Conservation (phyloP, 1,140 invertebrate species). For the Goniozus legneri region DNA sequence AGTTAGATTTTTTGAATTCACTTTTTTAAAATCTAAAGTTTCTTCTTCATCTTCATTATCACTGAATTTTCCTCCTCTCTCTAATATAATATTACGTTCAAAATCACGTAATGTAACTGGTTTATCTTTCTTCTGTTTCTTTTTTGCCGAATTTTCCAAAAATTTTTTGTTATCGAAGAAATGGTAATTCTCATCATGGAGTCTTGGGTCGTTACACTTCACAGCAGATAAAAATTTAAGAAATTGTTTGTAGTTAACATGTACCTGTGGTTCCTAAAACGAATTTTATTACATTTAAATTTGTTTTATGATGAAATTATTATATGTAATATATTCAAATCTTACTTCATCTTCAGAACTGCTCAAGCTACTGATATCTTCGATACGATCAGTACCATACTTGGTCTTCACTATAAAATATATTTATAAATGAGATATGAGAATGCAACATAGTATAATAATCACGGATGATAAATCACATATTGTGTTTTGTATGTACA, state of each 20-base stretch:
- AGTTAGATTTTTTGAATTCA: slow-evolving; percentile 44
- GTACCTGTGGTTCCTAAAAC: no score
- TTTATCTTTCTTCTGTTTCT: slow-evolving; percentile 55
- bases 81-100: slow-evolving; percentile 72
- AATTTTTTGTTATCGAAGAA: slow-evolving; percentile 75
- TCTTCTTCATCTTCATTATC: slow-evolving; percentile 54
- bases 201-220: slow-evolving; percentile 84
- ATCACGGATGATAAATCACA: slow-evolving; percentile 8
- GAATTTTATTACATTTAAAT: no score
- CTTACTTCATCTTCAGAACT: slow-evolving; percentile 64
- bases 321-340: no score
- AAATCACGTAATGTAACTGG: slow-evolving; percentile 75
- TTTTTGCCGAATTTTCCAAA: slow-evolving; percentile 33
- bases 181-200: slow-evolving; percentile 73
- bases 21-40: slow-evolving; percentile 10
- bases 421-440: slow-evolving; percentile 15
- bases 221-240: slow-evolving; percentile 79
- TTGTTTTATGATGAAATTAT: no score
- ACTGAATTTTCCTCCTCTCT: slow-evolving; percentile 63
- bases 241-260: slow-evolving; percentile 85
- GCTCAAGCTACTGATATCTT: slow-evolving; percentile 45
- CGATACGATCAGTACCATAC: slow-evolving; percentile 60
- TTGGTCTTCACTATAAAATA: slow-evolving; percentile 67
- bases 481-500: neutral
- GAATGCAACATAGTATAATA: slow-evolving; percentile 11